Base-by-base conservation (phyloP, 2,113 vertebrate genomes). In the Heterocephalus glaber region DNA sequence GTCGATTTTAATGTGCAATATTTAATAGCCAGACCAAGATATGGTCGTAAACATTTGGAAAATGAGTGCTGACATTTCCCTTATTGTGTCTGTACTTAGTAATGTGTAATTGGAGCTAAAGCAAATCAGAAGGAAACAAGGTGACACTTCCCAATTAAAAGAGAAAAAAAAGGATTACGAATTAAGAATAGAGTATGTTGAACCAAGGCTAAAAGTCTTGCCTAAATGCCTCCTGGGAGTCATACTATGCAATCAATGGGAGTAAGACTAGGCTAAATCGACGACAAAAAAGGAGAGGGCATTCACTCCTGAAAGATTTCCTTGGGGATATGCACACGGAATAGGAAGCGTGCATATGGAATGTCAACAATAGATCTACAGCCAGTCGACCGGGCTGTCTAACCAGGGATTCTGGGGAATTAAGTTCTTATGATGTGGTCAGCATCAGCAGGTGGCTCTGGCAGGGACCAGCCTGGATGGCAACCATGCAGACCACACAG, bases 1-100 rank as follows among this genome's bases (percentile, higher is more conserved):
- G 97, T 96, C 97, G 41, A 96, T 97, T 79, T 95, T 92, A 94
- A 97, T 93, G 96, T 35, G 86, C 83, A 95, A 68, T 96, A 94
- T 95, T 97, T 96, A 97, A 97, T 93, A 96, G 97, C 84, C 92
- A 92, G 94, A 82, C 94, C 94, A 52, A 93, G 93, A 90, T 30
- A 83, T 2, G 22, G 96, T 20, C 47, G 1, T 97, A 97, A 98
- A 95, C 96, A 96, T 95, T 91, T 87, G 86, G 91, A 95, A 95
- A 93, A 95, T 54, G 86, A 96, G 92, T 70, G 94, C 94, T 97
- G 97, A 96, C 97, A 94, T 94, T 93, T 97, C 89, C 89, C 96
- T 95, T 85, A 96, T 58, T 96, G 94, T 94, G 85, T 94, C 93
- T 94, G 94, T 90, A 94, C 96, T 97, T 96, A 96, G 92, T 65